Conservation (phyloP, 2,113 vertebrate genomes). For the Notothenia coriiceps region DNA sequence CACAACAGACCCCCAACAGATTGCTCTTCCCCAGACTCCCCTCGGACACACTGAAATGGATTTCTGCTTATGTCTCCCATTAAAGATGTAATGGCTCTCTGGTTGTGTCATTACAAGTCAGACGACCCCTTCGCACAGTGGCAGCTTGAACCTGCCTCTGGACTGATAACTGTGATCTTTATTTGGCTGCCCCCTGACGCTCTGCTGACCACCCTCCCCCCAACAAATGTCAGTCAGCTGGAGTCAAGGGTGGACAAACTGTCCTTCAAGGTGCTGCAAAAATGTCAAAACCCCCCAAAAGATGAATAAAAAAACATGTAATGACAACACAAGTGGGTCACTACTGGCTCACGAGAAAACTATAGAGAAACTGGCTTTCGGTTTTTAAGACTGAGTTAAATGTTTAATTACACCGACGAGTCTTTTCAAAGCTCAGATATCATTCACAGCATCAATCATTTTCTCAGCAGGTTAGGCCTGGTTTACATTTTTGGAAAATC, state of each 20-base stretch:
- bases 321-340: constrained; percentile 43
- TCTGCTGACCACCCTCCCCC: background rate
- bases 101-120: constrained; percentile 75
- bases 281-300: constrained; percentile 44
- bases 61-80: constrained; percentile 73
- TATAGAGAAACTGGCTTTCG: constrained; percentile 2
- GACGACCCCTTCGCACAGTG: constrained; percentile 59
- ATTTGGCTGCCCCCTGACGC: constrained; percentile 40
- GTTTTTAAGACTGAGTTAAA: constrained; percentile 13
- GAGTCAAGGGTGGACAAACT: constrained; percentile 33
- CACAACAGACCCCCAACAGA: constrained; percentile 59
- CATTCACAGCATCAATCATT: constrained; percentile 17
- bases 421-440: constrained; percentile 29
- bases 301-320: constrained; percentile 40
- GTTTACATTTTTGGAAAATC: constrained; percentile 12
- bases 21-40: constrained; percentile 31
- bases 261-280: constrained; percentile 31
- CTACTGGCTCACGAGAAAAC: constrained; percentile 20
- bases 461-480: constrained; percentile 16
- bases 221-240: constrained; percentile 31
- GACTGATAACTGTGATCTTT: constrained; percentile 71
- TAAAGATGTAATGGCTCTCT: constrained; percentile 69
- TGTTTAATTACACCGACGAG: constrained; percentile 24
- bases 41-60: constrained; percentile 65
- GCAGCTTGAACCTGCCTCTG: constrained; percentile 62